These are phyloP conservation scores for Oryzias curvinotus DNA, from an alignment of 2,113 vertebrate species.

Conservation along the genomic window DNA sequence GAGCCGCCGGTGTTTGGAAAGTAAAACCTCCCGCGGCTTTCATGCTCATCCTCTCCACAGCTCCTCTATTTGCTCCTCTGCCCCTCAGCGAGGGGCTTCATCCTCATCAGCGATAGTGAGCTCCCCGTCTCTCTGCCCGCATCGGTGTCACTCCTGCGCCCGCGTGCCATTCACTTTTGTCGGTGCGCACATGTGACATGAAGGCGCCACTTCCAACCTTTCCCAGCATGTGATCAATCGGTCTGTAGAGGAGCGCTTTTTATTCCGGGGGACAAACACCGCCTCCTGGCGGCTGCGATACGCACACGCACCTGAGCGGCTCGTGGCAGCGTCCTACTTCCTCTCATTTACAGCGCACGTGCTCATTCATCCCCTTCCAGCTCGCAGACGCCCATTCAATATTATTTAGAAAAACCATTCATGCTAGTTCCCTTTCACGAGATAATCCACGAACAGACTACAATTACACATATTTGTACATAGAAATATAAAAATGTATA, in stretches of 20 bases:
- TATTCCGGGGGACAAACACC: constrained; percentile 43
- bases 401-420: constrained; percentile 52
- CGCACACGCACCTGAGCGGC: constrained; percentile 12
- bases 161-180: constrained; percentile 69
- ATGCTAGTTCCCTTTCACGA: constrained; percentile 27
- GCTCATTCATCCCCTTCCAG: constrained; percentile 57
- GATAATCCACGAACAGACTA: no score
- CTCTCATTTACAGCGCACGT: constrained; percentile 7
- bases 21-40: constrained; percentile 44
- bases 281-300: constrained; percentile 55
- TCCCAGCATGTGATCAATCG: constrained; percentile 57
- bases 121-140: constrained; percentile 26
- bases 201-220: constrained; percentile 56
- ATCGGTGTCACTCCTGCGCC: constrained; percentile 58
- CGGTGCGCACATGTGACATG: constrained; percentile 70
- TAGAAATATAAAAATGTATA: no score
- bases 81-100: constrained; percentile 21
- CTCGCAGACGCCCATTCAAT: constrained; percentile 55
- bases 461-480: no score
- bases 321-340: constrained; percentile 28
- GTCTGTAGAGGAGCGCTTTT: constrained; percentile 24
- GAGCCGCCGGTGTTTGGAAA: constrained; percentile 30
- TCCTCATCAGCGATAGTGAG: constrained; percentile 19
- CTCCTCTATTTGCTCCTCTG: not conserved
- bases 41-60: constrained; percentile 48